Percentiles rank a stretch among this genome's conserved stretches.
Evolutionary conservation across 2,113 vertebrate species (phyloP).

Genomic region (Toxotes jaculatrix): DNA sequence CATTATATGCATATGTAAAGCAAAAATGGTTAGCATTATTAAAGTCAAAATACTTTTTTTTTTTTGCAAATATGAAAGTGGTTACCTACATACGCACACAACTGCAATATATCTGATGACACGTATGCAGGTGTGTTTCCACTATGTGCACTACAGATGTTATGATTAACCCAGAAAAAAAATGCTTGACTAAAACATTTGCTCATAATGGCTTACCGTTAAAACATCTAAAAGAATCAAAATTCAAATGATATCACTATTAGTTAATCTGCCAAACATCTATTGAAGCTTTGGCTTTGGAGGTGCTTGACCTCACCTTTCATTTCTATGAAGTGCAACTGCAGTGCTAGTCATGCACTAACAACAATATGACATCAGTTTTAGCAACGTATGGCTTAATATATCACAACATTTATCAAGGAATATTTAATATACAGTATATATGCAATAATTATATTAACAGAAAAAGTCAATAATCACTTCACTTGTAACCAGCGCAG

Average conservation of each 20-base stretch:
- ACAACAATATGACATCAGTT: background rate
- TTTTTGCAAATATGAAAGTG: background rate
- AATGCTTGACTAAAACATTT: background rate
- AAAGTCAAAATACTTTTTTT: background rate
- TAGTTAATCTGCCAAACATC: background rate
- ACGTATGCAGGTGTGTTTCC: background rate
- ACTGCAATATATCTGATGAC: background rate
- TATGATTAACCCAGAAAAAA: background rate
- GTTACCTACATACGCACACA: conserved; percentile 1
- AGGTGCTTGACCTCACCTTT: background rate
- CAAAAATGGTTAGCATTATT: background rate
- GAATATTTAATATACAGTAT: background rate
- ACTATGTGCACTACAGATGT: background rate
- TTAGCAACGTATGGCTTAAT: background rate
- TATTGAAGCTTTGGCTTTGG: background rate
- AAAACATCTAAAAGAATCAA: background rate
- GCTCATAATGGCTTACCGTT: background rate
- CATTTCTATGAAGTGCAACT: background rate
- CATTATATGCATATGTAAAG: background rate
- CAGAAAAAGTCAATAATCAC: background rate
- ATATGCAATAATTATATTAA: background rate
- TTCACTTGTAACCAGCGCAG: background rate
- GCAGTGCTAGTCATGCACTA: background rate
- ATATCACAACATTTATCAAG: background rate
- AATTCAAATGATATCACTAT: background rate